These are phyloP conservation scores for Vespertilio murinus DNA, from an alignment of 2,797 vertebrate species.

Conservation along the genomic window DNA sequence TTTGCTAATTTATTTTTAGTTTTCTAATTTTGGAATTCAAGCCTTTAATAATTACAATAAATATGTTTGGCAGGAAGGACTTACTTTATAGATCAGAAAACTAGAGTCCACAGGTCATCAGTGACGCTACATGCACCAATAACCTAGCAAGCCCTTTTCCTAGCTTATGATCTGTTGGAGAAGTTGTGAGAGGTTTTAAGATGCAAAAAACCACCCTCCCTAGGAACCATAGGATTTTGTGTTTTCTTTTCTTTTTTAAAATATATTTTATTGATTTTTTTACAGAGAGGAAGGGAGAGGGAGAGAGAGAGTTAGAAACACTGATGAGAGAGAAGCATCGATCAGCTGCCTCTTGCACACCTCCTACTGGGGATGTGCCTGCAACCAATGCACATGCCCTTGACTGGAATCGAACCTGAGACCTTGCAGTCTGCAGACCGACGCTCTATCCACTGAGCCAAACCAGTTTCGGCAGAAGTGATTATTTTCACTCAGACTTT, in stretches of 20 bases:
- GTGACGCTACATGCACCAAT: neutral
- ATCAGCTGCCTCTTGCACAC: too few species aligned
- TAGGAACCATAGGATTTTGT: neutral
- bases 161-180: neutral
- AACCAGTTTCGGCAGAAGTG: neutral
- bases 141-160: neutral
- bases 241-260: neutral
- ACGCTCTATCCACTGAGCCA: too few species aligned
- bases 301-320: too few species aligned
- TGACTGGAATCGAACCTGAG: too few species aligned
- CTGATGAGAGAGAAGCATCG: too few species aligned
- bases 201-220: neutral
- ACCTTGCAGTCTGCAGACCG: too few species aligned
- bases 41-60: neutral
- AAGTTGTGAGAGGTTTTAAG: neutral
- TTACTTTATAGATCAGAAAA: neutral
- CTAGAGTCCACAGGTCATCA: neutral
- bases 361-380: too few species aligned
- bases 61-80: neutral
- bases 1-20: slow-evolving; percentile 32
- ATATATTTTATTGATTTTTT: too few species aligned
- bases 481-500: neutral
- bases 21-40: slow-evolving; percentile 35
- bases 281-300: too few species aligned
- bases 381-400: too few species aligned